These are phyloP conservation scores for Ptychodera flava DNA, from an alignment of 35 echinoderm and acorn worm genomes.

Conservation along the genomic window DNA sequence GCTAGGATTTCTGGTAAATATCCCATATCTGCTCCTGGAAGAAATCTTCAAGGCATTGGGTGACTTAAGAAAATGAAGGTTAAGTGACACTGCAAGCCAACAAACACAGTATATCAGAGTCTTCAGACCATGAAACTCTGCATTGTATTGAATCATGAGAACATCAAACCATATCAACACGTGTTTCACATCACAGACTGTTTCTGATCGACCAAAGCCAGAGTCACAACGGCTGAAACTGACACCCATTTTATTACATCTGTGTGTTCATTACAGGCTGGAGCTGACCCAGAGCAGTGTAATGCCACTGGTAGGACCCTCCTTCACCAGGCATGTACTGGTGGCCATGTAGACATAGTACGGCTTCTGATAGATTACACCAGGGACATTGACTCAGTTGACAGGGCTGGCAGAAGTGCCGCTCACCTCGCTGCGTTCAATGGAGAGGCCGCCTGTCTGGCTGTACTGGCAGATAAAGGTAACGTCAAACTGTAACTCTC, in stretches of 20 bases:
- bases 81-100: too few species aligned
- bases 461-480: conserved; percentile 71
- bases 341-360: conserved; percentile 58
- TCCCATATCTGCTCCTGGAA: background rate
- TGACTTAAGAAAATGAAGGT: conserved; percentile 3
- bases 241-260: too few species aligned
- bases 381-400: conserved; percentile 55
- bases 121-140: too few species aligned
- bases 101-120: too few species aligned
- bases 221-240: too few species aligned
- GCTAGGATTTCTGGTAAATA: background rate
- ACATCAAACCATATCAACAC: too few species aligned
- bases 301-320: conserved; percentile 34
- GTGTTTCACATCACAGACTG: too few species aligned
- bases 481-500: background rate
- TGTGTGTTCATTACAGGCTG: too few species aligned
- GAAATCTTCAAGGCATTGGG: background rate
- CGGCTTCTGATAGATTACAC: conserved; percentile 53
- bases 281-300: conserved; percentile 3
- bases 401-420: conserved; percentile 58
- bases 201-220: too few species aligned
- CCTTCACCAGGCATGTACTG: conserved; percentile 86
- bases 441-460: conserved; percentile 66
- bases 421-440: conserved; percentile 81
- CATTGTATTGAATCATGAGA: too few species aligned